Conservation (phyloP, 2,797 vertebrate genomes). For the Clarias laeviceps region DNA sequence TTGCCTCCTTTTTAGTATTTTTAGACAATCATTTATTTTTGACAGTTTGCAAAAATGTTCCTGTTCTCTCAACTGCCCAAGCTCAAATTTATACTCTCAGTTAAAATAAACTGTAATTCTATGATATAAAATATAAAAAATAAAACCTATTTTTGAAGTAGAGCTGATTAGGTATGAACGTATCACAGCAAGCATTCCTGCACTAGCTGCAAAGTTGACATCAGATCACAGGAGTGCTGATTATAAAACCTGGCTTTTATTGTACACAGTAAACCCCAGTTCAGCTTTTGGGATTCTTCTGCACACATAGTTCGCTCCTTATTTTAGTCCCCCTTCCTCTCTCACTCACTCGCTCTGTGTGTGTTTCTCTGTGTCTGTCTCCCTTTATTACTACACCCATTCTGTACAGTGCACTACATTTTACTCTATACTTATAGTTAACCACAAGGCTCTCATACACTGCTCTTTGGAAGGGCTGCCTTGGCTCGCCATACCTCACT, state of each 20-base stretch:
- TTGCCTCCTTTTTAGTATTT: too few relatives aligned
- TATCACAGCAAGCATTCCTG: neutral
- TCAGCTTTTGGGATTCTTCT: constrained; percentile 18
- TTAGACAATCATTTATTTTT: too few relatives aligned
- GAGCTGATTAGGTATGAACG: neutral
- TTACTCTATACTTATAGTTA: constrained; percentile 54
- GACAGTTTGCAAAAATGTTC: neutral
- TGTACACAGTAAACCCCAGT: constrained; percentile 24
- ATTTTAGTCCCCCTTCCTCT: constrained; percentile 26
- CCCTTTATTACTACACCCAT: constrained; percentile 47
- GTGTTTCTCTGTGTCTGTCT: constrained; percentile 15
- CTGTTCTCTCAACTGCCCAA: neutral
- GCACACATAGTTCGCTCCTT: constrained; percentile 22
- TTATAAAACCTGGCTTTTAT: constrained; percentile 25
- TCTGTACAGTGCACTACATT: constrained; percentile 42
- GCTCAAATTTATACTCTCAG: too few relatives aligned
- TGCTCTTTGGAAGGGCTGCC: constrained; percentile 41
- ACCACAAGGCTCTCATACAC: constrained; percentile 50
- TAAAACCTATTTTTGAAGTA: neutral
- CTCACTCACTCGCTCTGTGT: neutral
- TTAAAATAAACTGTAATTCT: neutral
- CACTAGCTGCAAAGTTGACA: neutral
- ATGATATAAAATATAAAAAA: neutral
- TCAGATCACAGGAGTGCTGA: neutral
- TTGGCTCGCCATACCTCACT: constrained; percentile 36